These are phyloP conservation scores for Pseudococcus jackbeardsleyi DNA, from an alignment of 2,888 invertebrate genomes.

Conservation along the genomic window DNA sequence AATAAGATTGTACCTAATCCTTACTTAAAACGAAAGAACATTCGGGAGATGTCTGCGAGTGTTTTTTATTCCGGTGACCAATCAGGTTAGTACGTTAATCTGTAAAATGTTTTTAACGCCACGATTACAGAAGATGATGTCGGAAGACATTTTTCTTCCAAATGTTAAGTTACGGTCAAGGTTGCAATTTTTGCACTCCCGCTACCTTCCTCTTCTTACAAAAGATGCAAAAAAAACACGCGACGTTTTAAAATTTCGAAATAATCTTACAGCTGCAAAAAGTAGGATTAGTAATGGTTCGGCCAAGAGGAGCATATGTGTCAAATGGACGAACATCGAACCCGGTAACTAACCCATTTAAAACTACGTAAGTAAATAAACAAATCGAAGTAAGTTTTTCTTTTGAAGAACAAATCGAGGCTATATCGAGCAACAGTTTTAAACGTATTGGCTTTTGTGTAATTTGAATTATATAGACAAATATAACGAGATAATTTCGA, in stretches of 20 bases:
- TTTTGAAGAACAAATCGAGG: background rate
- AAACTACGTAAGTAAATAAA: background rate
- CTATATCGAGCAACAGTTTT: background rate
- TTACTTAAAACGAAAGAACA: background rate
- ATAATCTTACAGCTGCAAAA: background rate
- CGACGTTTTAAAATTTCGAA: background rate
- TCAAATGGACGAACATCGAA: background rate
- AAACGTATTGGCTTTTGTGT: background rate
- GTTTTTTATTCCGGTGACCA: slow-evolving; percentile 4
- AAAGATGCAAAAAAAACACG: background rate
- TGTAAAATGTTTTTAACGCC: background rate
- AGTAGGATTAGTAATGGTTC: background rate
- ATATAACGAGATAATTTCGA: background rate
- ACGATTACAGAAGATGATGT: background rate
- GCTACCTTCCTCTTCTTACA: background rate
- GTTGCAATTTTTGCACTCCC: background rate
- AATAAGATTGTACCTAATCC: background rate
- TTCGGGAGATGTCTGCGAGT: background rate
- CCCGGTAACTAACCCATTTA: background rate
- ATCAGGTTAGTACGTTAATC: background rate
- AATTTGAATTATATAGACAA: background rate
- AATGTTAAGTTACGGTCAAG: background rate
- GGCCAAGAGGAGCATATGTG: background rate
- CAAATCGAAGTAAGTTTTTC: background rate
- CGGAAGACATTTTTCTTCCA: background rate